Base-by-base conservation (phyloP, 2,888 invertebrate genomes). In the Volucella zonaria region DNA sequence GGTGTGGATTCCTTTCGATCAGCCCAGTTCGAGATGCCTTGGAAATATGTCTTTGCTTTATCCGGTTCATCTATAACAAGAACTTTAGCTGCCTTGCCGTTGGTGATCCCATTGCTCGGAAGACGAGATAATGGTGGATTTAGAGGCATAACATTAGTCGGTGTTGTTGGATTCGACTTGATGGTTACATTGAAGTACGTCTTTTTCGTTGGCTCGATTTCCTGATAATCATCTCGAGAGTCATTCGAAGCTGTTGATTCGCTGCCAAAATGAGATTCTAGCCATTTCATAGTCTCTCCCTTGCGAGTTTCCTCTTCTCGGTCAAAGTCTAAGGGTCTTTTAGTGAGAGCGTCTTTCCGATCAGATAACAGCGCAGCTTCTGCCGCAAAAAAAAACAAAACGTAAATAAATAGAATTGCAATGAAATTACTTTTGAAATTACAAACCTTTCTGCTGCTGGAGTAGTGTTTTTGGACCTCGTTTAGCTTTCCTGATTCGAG, bases 201-300 rank as follows among this genome's bases (percentile, higher is more conserved):
- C 59, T 95, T 95, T 87, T 95, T 95, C 10, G 94, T 93, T 87
- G 94, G 94, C 87, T 93, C 95, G 89, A 93, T 94, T 42, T 90
- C 90, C n/a, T 88, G 88, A 54, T 90, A 91, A 9, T 95, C 91
- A 51, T 92, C 92, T 6, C 91, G 90, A 0, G 92, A 92, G 62
- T 91, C 92, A 11, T 95, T 95, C 0, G 96, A 96, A 0, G 96
- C 96, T 12, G 95, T 94, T 1, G 96, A 96, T 86, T 96, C 96
- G 90, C 96, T 96, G 66, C 97, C 97, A 90, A 97, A 97, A 91
- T 97, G 97, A 89, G 96, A 96, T 89, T 97, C 97, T 70, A 97
- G 93, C 97, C 97, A 97, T 92, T 97, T 97, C 86, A 96, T 96
- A 0, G 97, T 97, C 92, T 97, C 97, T 87, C 95, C 95, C 91